Percentiles rank a stretch among this genome's conserved stretches.
phyloP scores from a whole-genome alignment of 1,140 invertebrate genomes.

The Dryas iulia region DNA sequence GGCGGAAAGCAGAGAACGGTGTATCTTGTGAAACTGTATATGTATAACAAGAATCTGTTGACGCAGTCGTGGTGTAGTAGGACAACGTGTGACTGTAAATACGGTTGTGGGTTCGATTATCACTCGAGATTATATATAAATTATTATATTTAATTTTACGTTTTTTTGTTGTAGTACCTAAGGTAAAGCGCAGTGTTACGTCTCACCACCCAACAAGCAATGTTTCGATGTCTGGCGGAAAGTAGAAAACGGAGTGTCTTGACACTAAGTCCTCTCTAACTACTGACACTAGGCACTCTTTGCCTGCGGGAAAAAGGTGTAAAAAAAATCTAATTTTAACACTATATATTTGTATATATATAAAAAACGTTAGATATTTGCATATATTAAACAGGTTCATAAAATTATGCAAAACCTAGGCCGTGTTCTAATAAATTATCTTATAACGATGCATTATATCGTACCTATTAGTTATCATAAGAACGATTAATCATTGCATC shows the following conservation, averaged over 20 bases:
- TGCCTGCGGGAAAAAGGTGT: not conserved
- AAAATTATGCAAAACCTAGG: conserved; percentile 13
- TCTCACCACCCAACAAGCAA: too few relatives aligned
- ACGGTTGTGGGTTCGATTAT: too few relatives aligned
- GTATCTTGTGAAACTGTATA: not conserved
- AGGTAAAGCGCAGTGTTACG: too few relatives aligned
- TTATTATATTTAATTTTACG: too few relatives aligned
- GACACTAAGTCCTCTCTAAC: too few relatives aligned
- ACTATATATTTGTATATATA: not conserved
- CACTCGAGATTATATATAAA: too few relatives aligned
- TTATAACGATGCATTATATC: conserved; percentile 25
- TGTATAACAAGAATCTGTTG: not conserved
- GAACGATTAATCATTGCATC: conserved; percentile 27
- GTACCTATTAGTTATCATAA: conserved; percentile 28
- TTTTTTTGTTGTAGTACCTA: too few relatives aligned
- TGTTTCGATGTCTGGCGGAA: too few relatives aligned
- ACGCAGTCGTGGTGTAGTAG: too few relatives aligned
- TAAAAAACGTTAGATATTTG: conserved; percentile 6
- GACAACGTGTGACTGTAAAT: too few relatives aligned
- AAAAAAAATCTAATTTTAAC: not conserved
- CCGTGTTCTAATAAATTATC: conserved; percentile 23
- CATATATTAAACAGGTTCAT: conserved; percentile 13
- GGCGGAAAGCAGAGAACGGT: too few relatives aligned
- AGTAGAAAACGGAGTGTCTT: too few relatives aligned
- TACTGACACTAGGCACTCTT: not conserved